Percentiles rank a stretch among this genome's conserved stretches.
Conservation (phyloP, 1,140 invertebrate species). For the Cardiocondyla obscurior region DNA sequence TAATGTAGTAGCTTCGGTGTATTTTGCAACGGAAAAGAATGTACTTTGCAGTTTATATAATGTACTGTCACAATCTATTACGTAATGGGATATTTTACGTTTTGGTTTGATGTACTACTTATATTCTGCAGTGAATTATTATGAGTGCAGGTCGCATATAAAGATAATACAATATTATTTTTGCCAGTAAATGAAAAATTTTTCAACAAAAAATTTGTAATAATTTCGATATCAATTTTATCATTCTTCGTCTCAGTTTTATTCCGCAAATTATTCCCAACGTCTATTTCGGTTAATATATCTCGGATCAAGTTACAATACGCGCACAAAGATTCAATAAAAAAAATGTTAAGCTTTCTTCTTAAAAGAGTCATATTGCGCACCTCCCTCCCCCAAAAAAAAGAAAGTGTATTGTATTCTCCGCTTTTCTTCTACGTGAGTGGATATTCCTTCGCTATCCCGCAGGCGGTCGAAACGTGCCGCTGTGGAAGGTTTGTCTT, state of each 20-base stretch:
- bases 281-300: not conserved
- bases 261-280: not conserved
- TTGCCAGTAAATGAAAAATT: not conserved
- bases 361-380: not conserved
- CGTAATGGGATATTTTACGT: constrained; percentile 8
- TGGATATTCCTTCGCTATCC: constrained; percentile 20
- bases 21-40: not conserved
- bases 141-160: not conserved
- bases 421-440: constrained; percentile 18
- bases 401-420: constrained; percentile 54
- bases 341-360: constrained; percentile 20
- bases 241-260: not conserved
- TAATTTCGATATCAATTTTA: not conserved
- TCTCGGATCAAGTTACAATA: constrained; percentile 11
- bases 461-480: constrained; percentile 3
- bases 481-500: constrained; percentile 65
- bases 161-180: not conserved
- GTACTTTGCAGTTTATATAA: constrained; percentile 15
- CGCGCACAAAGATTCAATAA: constrained; percentile 4
- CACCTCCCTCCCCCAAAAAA: constrained; percentile 37
- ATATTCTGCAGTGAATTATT: not conserved
- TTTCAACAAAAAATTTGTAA: not conserved
- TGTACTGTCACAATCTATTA: not conserved
- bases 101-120: not conserved
- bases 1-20: not conserved